Evolutionary conservation across 2,113 vertebrate genomes (phyloP).

Genomic region (Megaceryle maxima): DNA sequence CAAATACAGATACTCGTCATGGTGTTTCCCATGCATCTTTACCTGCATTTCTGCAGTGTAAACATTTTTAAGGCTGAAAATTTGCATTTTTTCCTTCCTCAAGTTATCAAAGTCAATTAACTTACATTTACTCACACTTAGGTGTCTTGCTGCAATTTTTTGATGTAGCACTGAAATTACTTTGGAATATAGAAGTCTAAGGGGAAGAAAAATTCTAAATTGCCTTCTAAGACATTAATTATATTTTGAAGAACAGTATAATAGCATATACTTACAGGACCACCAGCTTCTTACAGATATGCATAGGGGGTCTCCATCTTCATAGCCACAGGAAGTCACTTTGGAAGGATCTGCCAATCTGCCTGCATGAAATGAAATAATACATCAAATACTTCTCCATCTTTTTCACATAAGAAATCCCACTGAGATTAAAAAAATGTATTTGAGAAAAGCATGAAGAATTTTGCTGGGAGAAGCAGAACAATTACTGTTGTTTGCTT

Average conservation of each 20-base stretch:
- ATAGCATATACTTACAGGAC: constrained; percentile 73
- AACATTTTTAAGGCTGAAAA: background rate
- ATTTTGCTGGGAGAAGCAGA: background rate
- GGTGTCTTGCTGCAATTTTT: background rate
- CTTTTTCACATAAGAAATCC: background rate
- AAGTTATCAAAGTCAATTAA: background rate
- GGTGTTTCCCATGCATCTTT: background rate
- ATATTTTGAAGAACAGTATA: background rate
- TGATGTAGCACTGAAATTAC: background rate
- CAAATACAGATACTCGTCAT: background rate
- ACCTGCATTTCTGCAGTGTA: background rate
- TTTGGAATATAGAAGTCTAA: background rate
- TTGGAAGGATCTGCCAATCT: constrained; percentile 71
- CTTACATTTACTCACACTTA: background rate
- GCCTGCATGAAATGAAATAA: constrained; percentile 54
- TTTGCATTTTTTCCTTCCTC: background rate
- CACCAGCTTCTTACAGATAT: constrained; percentile 79
- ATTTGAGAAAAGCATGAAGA: background rate
- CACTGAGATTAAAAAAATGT: background rate
- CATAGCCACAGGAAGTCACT: constrained; percentile 41
- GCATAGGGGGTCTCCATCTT: constrained; percentile 39
- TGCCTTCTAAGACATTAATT: background rate
- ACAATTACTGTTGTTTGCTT: background rate
- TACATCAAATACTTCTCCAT: background rate
- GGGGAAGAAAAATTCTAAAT: background rate